Base-by-base conservation (phyloP, 2,888 invertebrate genomes). In the Hirudinaria manillensis region DNA sequence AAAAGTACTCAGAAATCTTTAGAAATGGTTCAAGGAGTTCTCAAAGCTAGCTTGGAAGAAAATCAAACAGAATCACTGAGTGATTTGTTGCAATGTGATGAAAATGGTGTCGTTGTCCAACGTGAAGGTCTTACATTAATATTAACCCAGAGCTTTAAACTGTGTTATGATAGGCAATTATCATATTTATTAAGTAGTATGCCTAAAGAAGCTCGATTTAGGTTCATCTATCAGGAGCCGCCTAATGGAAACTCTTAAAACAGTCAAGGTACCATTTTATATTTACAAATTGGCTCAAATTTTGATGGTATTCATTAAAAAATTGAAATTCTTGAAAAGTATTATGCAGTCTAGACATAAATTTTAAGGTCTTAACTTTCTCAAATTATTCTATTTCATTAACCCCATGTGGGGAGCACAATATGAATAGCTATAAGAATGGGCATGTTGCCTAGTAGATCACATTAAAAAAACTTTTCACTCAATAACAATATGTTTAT, bases 191-290 rank as follows among this genome's bases (percentile, higher is more conserved):
- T 29, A 61, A 61, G 10, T 27, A 61, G 61, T 16, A 61, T 7
- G 29, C 1, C 13, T 61, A 61, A 61, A 61, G 29, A 61, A 61
- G 13, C 61, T 29, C n/a, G 61, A 61, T 61, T 61, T 61, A n/a
- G n/a, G 61, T 61, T 61, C 29, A 29, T 61, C 61, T 24, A 61
- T 61, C 21, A 61, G 61, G 19, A 61, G 29, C 19, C 61, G 61
- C 10, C 61, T 61, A 29, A 61, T 61, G 61, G 61, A 61, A 61
- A 61, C 61, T 61, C 29, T 61, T 29, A 61, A 61, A 61, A 61
- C 61, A 24, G 61, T 61, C 61, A 61, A 61, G 29, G 61, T 61
- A 1, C 45, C 45, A 45, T 45, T n/a, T n/a, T n/a, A n/a, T n/a
- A n/a, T n/a, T n/a, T n/a, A n/a, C n/a, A n/a, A n/a, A n/a, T n/a